Conservation (phyloP, 1,140 invertebrate species). For the Sycophaga agraensis region DNA sequence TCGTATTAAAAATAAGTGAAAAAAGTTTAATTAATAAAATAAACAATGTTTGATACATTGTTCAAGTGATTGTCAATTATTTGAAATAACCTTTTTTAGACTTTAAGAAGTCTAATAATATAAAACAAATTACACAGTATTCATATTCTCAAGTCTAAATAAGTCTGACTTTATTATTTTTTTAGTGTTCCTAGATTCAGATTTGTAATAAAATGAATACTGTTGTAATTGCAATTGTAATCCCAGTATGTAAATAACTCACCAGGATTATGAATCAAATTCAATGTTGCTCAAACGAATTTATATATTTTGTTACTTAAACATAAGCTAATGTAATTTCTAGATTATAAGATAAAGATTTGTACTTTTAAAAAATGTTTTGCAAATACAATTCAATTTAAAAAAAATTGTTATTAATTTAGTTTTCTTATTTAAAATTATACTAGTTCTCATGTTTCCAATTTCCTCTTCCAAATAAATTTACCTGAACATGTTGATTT, state of each 20-base stretch:
- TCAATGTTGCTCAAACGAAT: constrained; percentile 8
- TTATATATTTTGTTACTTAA: constrained; percentile 27
- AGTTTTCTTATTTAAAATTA: not conserved
- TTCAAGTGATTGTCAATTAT: constrained; percentile 9
- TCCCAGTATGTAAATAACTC: no score
- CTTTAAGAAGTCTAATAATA: no score
- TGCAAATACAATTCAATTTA: constrained; percentile 15
- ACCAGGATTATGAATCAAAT: not conserved
- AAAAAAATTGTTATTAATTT: not conserved
- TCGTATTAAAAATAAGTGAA: constrained; percentile 4
- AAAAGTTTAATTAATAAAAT: constrained; percentile 1
- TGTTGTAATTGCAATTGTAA: not conserved
- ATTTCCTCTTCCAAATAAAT: no score
- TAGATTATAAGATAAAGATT: constrained; percentile 22
- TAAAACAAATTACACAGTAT: no score
- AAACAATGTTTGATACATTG: constrained; percentile 24
- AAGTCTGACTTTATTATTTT: no score
- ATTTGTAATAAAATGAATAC: no score
- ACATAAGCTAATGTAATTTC: constrained; percentile 14
- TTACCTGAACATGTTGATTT: no score
- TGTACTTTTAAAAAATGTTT: constrained; percentile 17
- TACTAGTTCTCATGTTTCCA: no score
- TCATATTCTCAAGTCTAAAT: no score
- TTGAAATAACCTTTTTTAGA: no score
- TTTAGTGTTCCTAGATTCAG: no score